Base-by-base conservation (phyloP, 2,113 vertebrate species). In the Microcebus tavaratra region DNA sequence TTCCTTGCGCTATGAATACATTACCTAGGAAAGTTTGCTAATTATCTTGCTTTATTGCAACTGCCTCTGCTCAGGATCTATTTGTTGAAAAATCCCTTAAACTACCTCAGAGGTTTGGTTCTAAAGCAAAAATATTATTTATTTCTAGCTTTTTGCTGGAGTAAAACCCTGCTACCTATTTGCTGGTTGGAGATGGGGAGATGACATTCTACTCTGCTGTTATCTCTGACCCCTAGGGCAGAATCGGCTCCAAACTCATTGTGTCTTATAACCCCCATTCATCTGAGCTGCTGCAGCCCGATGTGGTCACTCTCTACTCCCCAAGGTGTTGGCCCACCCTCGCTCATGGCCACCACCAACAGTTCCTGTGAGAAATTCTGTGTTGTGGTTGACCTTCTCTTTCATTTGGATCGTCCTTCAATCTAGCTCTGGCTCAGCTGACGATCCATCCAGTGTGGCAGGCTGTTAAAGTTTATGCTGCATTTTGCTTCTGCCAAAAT, bases 31-130 rank as follows among this genome's bases (percentile, higher is more conserved):
- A 90, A 34, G 21, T 95, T 72, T 45, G 42, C 61, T 93, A 79
- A 94, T 85, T 95, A 65, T 48, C 70, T 78, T 78, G 45, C 67
- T 91, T 90, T 97, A 92, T 55, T 79, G 78, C 39, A 94, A 79
- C 11, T 70, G 8, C 25, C 42, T 95, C 27, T 25, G 1, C 42
- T 93, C 45, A 17, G 15, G 25, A 70, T 88, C 18, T 72, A 5
- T 70, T 85, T 78, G 78, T 70, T 88, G 18, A 63, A 86, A 96
- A 96, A 82, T 63, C 50, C 50, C 23, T 87, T 91, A 79, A 55
- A 45, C 59, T 75, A 72, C 39, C n/a, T 63, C 65, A 65, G 8
- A 59, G 82, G 0, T 59, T 57, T 57, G 36, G 29, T 89, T 87
- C 67, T 67, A 81, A 88, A 82, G n/a, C 61, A 67, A 96, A 81